Percentiles rank a stretch among this genome's conserved stretches.
These are phyloP conservation scores for Gambusia affinis DNA, from an alignment of 2,113 vertebrate genomes.

Conservation along the genomic window DNA sequence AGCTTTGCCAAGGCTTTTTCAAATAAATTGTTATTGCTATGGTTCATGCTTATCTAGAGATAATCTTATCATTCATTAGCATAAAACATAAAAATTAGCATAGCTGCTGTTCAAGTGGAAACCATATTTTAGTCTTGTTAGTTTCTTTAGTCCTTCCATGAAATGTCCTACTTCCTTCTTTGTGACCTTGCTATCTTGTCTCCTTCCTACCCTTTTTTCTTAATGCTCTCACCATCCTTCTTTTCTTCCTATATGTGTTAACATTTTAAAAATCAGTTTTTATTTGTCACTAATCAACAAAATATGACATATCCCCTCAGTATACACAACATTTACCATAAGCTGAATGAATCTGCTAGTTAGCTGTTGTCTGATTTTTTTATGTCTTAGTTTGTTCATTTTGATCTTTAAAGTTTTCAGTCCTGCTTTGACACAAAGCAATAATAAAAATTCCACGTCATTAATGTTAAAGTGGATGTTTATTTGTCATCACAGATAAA, in stretches of 20 bases:
- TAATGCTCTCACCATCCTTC: not conserved
- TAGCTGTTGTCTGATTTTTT: not conserved
- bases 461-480: constrained; percentile 84
- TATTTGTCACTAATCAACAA: not conserved
- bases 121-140: not conserved
- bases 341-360: not conserved
- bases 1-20: not conserved
- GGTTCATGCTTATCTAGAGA: constrained; percentile 11
- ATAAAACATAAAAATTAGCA: not conserved
- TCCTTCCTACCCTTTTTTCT: too few relatives aligned
- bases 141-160: too few relatives aligned
- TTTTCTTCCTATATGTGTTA: not conserved
- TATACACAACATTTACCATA: not conserved
- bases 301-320: not conserved
- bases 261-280: not conserved
- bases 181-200: too few relatives aligned
- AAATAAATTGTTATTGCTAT: not conserved
- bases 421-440: constrained; percentile 6
- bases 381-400: not conserved
- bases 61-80: constrained; percentile 29
- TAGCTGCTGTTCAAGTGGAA: not conserved
- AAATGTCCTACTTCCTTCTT: too few relatives aligned
- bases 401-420: constrained; percentile 4
- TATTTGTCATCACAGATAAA: constrained; percentile 85
- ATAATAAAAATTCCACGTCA: constrained; percentile 64